These are phyloP conservation scores for Octodon degus DNA, from an alignment of 2,113 vertebrate genomes.

Conservation along the genomic window DNA sequence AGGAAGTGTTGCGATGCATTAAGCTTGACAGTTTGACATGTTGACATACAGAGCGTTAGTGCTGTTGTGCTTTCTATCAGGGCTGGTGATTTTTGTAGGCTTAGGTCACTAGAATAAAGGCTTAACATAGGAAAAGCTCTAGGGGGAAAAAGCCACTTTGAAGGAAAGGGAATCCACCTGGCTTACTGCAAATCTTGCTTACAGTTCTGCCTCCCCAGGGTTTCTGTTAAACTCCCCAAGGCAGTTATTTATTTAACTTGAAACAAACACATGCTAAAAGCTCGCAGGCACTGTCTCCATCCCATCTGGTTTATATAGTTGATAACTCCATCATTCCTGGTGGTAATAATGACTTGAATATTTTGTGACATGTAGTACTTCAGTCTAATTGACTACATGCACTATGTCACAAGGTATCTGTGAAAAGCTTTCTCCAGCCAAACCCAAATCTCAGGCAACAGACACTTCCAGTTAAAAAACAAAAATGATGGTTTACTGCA, in stretches of 20 bases:
- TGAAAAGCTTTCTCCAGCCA: not conserved
- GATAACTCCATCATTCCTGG: not conserved
- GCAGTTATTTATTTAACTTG: not conserved
- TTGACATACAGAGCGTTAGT: not conserved
- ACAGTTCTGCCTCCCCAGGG: not conserved
- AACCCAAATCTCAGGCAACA: not conserved
- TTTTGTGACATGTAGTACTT: not conserved
- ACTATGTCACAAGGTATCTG: not conserved
- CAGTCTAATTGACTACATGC: not conserved
- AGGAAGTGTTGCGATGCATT: not conserved
- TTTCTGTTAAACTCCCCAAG: not conserved
- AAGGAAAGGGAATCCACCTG: not conserved
- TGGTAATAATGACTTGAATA: constrained; percentile 19
- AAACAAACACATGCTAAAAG: constrained; percentile 39
- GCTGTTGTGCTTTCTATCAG: not conserved
- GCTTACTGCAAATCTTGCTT: not conserved
- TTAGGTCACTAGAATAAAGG: not conserved
- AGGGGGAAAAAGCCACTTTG: not conserved
- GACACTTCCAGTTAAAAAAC: not conserved
- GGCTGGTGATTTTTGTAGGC: not conserved
- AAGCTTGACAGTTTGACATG: not conserved
- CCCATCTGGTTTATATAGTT: not conserved
- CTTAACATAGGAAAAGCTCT: not conserved
- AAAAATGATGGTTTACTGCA: not conserved
- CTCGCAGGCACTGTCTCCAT: constrained; percentile 16